These are phyloP conservation scores for Lepilemur ruficaudatus DNA, from an alignment of 2,797 vertebrate genomes.

Conservation along the genomic window DNA sequence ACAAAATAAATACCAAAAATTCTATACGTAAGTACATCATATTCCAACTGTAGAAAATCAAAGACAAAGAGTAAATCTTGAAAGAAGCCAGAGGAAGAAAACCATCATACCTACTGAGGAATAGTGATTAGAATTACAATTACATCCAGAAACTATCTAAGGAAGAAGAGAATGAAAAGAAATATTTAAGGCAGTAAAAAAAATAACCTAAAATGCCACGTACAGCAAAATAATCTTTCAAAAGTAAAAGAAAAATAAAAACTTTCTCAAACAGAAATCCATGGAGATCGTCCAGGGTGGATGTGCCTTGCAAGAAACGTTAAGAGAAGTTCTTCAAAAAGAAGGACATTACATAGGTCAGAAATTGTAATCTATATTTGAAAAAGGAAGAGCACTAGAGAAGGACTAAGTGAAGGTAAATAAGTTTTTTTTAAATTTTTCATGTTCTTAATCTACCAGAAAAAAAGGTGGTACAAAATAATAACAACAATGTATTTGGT, in stretches of 20 bases:
- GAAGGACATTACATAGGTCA: background rate
- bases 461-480: background rate
- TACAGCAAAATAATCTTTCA: background rate
- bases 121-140: background rate
- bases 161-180: background rate
- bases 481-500: background rate
- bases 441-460: background rate
- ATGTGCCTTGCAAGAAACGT: background rate
- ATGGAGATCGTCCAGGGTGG: background rate
- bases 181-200: background rate
- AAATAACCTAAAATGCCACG: background rate
- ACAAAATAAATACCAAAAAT: background rate
- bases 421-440: background rate
- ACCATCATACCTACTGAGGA: background rate
- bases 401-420: background rate
- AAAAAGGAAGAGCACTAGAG: background rate
- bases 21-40: background rate
- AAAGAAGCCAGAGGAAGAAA: background rate
- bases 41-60: background rate
- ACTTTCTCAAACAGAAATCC: background rate
- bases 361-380: background rate
- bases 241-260: background rate
- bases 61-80: background rate
- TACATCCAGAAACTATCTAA: background rate
- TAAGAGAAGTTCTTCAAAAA: background rate